Conservation (phyloP, 2,113 vertebrate genomes). For the Corynorhinus townsendii region DNA sequence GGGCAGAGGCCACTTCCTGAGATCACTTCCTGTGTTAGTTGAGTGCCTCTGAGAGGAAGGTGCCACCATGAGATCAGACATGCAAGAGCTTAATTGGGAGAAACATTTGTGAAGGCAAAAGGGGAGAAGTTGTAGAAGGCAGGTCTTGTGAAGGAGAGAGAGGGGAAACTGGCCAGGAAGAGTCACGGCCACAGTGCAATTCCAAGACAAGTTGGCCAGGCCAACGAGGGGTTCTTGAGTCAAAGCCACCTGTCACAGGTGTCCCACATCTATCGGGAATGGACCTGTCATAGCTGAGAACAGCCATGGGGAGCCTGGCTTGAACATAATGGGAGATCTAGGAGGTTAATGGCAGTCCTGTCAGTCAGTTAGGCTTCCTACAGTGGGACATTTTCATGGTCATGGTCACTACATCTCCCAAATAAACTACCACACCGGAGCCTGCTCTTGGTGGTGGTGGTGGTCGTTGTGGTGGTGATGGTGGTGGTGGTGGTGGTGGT, state of each 20-base stretch:
- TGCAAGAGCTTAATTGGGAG: background rate
- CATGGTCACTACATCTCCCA: background rate
- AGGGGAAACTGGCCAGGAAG: background rate
- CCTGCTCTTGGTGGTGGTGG: background rate
- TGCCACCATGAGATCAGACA: background rate
- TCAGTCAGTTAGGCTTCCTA: background rate
- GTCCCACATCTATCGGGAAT: background rate
- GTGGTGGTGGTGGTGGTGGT: background rate
- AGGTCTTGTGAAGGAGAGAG: background rate
- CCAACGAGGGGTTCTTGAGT: background rate
- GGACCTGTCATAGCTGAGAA: background rate
- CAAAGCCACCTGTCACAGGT: background rate
- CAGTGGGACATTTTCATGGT: background rate
- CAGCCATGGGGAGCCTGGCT: background rate
- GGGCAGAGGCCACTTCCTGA: constrained; percentile 62
- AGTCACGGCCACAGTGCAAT: background rate
- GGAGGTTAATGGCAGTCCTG: background rate
- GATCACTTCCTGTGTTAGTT: background rate
- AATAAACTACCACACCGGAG: background rate
- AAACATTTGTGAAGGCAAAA: background rate
- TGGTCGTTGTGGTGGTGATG: too few relatives aligned
- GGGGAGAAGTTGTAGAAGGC: background rate
- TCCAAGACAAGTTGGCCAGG: background rate
- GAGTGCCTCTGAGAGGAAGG: background rate
- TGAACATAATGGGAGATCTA: background rate